Evolutionary conservation across 2,113 vertebrate genomes (phyloP).

Genomic region (Dascyllus trimaculatus): DNA sequence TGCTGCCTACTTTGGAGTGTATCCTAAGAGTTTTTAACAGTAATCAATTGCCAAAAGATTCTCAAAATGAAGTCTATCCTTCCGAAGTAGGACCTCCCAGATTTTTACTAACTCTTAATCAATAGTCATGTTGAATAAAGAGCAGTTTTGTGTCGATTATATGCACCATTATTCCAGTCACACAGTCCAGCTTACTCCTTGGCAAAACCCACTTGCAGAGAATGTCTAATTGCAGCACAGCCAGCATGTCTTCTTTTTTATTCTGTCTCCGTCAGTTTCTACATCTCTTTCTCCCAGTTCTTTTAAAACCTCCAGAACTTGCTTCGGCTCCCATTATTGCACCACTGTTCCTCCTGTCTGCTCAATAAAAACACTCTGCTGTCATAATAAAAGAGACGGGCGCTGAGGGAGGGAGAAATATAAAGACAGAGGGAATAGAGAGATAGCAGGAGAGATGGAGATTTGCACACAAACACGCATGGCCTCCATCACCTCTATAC

Average conservation of each 20-base stretch:
- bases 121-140: background rate
- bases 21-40: background rate
- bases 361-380: slow-evolving; percentile 53
- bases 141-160: background rate
- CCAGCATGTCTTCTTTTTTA: background rate
- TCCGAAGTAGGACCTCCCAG: background rate
- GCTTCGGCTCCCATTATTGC: slow-evolving; percentile 30
- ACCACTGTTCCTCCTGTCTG: slow-evolving; percentile 29
- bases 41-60: background rate
- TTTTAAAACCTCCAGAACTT: slow-evolving; percentile 12
- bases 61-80: background rate
- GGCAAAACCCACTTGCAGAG: background rate
- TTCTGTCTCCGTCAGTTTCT: slow-evolving; percentile 13
- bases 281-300: background rate
- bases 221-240: background rate
- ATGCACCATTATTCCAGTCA: background rate
- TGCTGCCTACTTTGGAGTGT: background rate
- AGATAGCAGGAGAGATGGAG: slow-evolving; percentile 1
- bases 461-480: slow-evolving; percentile 10
- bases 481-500: slow-evolving; percentile 12
- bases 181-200: background rate
- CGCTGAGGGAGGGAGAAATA: slow-evolving; percentile 21
- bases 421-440: slow-evolving; percentile 21
- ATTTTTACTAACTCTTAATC: background rate
- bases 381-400: slow-evolving; percentile 47